These are phyloP conservation scores for Ameiurus melas DNA, from an alignment of 2,113 vertebrate genomes.

Conservation along the genomic window DNA sequence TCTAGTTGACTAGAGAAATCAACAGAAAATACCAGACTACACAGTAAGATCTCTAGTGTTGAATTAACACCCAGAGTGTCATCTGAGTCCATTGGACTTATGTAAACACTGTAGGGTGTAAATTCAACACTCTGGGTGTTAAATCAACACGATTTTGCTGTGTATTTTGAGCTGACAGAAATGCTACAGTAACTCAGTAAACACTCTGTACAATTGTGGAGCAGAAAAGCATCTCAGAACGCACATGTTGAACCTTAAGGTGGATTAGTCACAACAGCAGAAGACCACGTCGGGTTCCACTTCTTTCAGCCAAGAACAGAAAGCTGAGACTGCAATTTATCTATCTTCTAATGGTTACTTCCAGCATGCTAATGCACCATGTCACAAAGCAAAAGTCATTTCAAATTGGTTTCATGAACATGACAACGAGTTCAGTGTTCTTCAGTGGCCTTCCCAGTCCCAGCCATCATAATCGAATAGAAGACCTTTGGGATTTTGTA, in stretches of 20 bases:
- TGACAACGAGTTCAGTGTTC: neutral
- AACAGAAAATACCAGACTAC: neutral
- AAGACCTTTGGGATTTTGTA: neutral
- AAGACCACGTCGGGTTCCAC: too few species aligned
- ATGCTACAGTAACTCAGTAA: neutral
- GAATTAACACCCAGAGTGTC: too few species aligned
- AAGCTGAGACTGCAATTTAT: neutral
- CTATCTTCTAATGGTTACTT: neutral
- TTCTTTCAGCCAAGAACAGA: too few species aligned
- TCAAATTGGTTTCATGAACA: neutral
- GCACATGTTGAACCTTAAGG: neutral
- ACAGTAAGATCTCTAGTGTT: too few species aligned
- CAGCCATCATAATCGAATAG: neutral
- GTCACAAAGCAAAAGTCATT: neutral
- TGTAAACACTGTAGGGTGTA: too few species aligned
- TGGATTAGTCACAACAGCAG: too few species aligned
- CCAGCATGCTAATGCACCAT: neutral
- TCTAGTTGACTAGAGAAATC: neutral
- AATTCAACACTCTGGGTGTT: too few species aligned
- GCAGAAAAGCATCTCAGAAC: too few species aligned
- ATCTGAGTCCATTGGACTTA: too few species aligned
- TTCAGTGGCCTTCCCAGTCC: neutral
- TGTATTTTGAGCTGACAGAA: neutral
- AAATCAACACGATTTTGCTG: too few species aligned
- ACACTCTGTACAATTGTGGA: too few species aligned